Conservation (phyloP, 1,140 invertebrate genomes). For the Diplogasteroides magnus region DNA sequence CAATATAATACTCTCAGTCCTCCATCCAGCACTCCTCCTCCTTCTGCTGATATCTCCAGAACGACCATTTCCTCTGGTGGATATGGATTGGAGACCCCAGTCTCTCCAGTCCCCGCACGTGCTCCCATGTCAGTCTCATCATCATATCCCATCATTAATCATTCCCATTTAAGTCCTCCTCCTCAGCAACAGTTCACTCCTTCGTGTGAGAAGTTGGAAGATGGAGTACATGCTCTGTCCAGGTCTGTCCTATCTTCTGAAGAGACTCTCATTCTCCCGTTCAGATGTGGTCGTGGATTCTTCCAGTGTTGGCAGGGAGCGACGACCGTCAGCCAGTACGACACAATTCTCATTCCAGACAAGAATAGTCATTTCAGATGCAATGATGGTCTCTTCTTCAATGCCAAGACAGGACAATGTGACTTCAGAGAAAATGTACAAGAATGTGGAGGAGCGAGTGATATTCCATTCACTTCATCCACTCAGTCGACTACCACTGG, state of each 20-base stretch:
- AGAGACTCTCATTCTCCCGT: too few species aligned
- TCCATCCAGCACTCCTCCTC: slow-evolving; percentile 5
- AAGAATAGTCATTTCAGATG: not conserved
- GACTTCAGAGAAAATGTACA: slow-evolving; percentile 2
- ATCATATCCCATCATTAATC: too few species aligned
- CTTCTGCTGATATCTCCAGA: not conserved
- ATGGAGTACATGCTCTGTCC: not conserved
- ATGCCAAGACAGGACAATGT: not conserved
- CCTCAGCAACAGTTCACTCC: too few species aligned
- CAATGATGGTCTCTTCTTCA: slow-evolving; percentile 4
- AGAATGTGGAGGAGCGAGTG: slow-evolving; percentile 5
- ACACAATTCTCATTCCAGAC: not conserved
- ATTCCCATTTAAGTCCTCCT: too few species aligned
- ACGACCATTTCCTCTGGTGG: not conserved
- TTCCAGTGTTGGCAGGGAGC: not conserved
- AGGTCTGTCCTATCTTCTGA: too few species aligned
- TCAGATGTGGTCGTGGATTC: not conserved
- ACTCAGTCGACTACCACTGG: not conserved
- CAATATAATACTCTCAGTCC: not conserved
- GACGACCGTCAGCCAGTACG: not conserved
- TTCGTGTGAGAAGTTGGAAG: not conserved
- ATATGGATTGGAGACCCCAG: not conserved
- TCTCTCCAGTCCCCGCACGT: not conserved
- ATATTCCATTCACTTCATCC: not conserved
- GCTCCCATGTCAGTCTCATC: not conserved